A percentile compares a stretch with the other conserved stretches of the same genome.
phyloP scores from a whole-genome alignment of 35 echinoderm and acorn worm genomes.

The Holothuria glaberrima region DNA sequence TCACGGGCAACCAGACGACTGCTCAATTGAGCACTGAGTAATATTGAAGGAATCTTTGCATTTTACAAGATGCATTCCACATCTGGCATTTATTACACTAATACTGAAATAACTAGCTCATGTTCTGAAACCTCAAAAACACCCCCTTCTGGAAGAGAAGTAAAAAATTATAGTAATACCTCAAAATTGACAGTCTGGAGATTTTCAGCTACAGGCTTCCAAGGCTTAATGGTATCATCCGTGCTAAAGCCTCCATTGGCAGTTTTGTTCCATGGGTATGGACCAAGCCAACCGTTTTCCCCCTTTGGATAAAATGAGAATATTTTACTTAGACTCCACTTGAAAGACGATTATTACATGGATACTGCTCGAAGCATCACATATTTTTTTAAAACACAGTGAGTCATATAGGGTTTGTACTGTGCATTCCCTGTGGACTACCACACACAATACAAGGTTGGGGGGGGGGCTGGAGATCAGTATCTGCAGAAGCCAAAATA shows the following conservation, averaged over 20 bases:
- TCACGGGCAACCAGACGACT: too few relatives aligned
- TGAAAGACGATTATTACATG: not conserved
- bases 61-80: too few relatives aligned
- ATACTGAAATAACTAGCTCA: too few relatives aligned
- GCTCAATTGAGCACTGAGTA: too few relatives aligned
- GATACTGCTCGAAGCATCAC: not conserved
- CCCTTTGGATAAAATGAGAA: not conserved
- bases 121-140: too few relatives aligned
- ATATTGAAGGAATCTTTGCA: too few relatives aligned
- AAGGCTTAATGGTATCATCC: not conserved
- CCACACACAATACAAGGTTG: not conserved
- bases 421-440: not conserved
- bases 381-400: not conserved
- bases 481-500: too few relatives aligned
- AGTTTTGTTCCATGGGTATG: not conserved
- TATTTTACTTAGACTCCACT: not conserved
- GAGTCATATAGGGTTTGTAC: not conserved
- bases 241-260: not conserved
- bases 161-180: too few relatives aligned
- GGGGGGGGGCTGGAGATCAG: too few relatives aligned
- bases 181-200: not conserved
- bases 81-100: too few relatives aligned
- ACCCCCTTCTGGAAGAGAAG: too few relatives aligned
- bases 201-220: not conserved
- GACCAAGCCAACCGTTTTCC: not conserved